These are phyloP conservation scores for Apostichopus californicus DNA, from an alignment of 35 echinoderm and acorn worm species.

Conservation along the genomic window DNA sequence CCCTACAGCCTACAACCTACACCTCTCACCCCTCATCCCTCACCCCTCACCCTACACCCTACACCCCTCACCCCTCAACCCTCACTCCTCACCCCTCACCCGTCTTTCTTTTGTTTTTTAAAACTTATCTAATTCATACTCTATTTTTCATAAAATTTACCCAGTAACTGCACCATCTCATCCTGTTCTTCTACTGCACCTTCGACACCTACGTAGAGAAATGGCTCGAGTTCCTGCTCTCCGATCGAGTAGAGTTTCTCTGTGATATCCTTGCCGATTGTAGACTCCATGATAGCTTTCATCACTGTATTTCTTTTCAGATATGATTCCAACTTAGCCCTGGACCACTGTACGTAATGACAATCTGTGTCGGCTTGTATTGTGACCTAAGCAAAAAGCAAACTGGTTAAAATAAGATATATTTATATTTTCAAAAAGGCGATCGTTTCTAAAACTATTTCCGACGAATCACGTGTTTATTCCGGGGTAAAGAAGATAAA, in stretches of 20 bases:
- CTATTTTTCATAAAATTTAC: neutral
- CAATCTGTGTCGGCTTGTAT: slow-evolving; percentile 85
- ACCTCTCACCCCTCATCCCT: too few species aligned
- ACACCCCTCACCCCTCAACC: too few species aligned
- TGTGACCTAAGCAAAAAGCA: slow-evolving; percentile 65
- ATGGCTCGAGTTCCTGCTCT: slow-evolving; percentile 52
- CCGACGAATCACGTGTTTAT: too few species aligned
- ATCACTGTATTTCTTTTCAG: slow-evolving; percentile 79
- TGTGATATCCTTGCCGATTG: slow-evolving; percentile 88
- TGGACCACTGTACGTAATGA: slow-evolving; percentile 90
- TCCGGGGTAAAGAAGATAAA: too few species aligned
- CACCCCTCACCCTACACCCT: too few species aligned
- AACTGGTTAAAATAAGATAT: too few species aligned
- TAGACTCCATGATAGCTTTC: slow-evolving; percentile 76
- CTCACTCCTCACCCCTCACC: too few species aligned
- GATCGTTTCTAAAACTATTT: too few species aligned
- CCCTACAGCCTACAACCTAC: too few species aligned
- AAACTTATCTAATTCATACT: too few species aligned
- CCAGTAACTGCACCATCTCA: slow-evolving; percentile 13
- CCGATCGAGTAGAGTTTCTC: slow-evolving; percentile 85
- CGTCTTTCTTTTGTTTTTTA: too few species aligned
- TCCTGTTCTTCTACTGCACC: neutral
- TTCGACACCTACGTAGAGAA: slow-evolving; percentile 46
- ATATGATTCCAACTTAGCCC: slow-evolving; percentile 65
- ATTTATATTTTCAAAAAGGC: too few species aligned